Percentiles rank a stretch among this genome's conserved stretches.
Evolutionary conservation across 2,113 vertebrate genomes (phyloP).

Genomic region (Dromiciops gliroides): DNA sequence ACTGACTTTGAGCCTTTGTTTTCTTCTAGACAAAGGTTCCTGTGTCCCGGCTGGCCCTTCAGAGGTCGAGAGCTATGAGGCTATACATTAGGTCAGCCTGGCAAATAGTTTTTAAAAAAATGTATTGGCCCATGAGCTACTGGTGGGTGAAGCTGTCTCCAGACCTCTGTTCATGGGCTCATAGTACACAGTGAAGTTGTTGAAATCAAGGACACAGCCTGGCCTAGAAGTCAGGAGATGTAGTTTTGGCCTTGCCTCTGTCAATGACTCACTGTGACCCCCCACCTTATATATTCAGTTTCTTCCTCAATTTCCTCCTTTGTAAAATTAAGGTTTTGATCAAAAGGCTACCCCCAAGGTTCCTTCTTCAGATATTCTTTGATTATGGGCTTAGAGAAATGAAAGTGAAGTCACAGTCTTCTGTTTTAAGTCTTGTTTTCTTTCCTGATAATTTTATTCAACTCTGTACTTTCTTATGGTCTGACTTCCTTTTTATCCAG

Average conservation of each 20-base stretch:
- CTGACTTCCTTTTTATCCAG: not conserved
- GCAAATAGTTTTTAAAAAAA: conserved; percentile 44
- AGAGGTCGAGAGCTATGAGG: conserved; percentile 49
- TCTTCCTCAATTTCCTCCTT: not conserved
- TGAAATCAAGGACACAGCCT: not conserved
- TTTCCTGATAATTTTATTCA: not conserved
- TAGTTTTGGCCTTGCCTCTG: not conserved
- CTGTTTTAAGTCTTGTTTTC: not conserved
- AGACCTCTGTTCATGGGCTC: not conserved
- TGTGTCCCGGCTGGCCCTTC: conserved; percentile 57
- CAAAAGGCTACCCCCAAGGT: not conserved
- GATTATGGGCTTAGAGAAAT: not conserved
- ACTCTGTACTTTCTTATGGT: rapidly evolving
- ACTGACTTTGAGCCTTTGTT: conserved; percentile 66
- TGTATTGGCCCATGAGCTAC: rapidly evolving
- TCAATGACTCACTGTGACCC: not conserved
- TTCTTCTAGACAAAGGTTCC: conserved; percentile 56
- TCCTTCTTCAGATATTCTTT: not conserved
- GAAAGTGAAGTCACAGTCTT: not conserved
- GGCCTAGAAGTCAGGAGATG: not conserved
- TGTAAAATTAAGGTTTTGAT: not conserved
- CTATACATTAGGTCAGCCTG: conserved; percentile 66
- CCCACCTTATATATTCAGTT: not conserved
- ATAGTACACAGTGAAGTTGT: not conserved
- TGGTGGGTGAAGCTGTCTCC: not conserved